These are phyloP conservation scores for Littorina saxatilis DNA, from an alignment of 1,140 invertebrate genomes.

Conservation along the genomic window DNA sequence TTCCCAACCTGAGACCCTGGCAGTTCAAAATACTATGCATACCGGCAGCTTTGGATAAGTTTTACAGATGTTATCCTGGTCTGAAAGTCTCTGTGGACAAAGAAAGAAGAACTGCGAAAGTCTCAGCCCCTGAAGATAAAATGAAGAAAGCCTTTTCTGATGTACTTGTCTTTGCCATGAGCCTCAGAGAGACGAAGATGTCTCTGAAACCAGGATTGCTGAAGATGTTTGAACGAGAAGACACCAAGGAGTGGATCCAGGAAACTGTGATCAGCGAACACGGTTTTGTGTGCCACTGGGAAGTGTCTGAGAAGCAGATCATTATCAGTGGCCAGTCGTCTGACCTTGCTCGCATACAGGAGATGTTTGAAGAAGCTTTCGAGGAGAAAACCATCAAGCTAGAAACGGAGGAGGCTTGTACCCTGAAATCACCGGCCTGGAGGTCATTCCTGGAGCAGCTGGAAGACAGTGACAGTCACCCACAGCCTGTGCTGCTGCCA, in stretches of 20 bases:
- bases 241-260: not conserved
- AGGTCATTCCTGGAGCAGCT: not conserved
- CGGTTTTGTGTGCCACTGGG: conserved; percentile 8
- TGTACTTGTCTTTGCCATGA: not conserved
- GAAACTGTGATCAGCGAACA: not conserved
- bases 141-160: not conserved
- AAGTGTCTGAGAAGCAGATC: not conserved
- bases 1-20: not conserved
- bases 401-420: not conserved
- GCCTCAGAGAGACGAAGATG: not conserved
- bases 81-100: not conserved
- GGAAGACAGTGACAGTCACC: not conserved
- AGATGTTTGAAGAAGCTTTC: not conserved
- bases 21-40: not conserved
- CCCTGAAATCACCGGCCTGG: conserved; percentile 8
- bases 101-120: not conserved
- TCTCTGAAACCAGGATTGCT: not conserved
- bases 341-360: not conserved
- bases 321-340: not conserved
- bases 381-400: not conserved
- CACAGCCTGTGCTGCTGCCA: not conserved
- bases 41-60: not conserved
- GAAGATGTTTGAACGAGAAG: not conserved
- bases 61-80: not conserved
- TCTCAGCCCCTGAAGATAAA: not conserved